Base-by-base conservation (phyloP, 2,888 invertebrate genomes). In the Aporophyla nigra region DNA sequence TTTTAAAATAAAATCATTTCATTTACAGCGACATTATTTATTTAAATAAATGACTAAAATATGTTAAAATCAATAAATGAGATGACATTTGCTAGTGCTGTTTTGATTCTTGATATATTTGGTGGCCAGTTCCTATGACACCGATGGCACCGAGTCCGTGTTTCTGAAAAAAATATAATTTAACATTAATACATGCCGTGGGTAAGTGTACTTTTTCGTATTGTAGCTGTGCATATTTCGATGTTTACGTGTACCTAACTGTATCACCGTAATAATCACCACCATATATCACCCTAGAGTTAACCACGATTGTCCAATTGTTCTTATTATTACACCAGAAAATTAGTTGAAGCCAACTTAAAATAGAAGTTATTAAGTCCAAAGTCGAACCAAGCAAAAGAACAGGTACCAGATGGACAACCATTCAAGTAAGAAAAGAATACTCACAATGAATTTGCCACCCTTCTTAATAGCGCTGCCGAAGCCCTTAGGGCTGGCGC, bases 121-220 rank as follows among this genome's bases (percentile, higher is more conserved):
- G 87, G 71, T 91, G 91, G 1, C 89, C 90, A 9, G 90, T 81
- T 9, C 88, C 89, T 3, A 86, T 79, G n/a, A 87, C 82, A 5
- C 90, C 89, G 24, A 90, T 83, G 0, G 85, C 88, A 16, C 88
- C 84, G 5, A 91, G 85, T 3, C 91, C 91, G 7, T 88, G 87
- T 71, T 82, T 82, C 81, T 81, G 76, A 58, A 81, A 76, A 61
- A 33, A 61, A 40, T 9, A 2, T 58, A 7, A 7, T 14, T 9
- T 24, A 14, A 61, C 14, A 21, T 43, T 40, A 2, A 21, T 33
- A 2, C 4, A 21, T 33, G 33, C 43, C 2, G 21, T 53, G 21
- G 21, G 53, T 54, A 54, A 12, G 12, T 10, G n/a, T 0, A n/a
- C 12, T 54, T 12, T 54, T 4, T 33, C 33, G 33, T 33, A 33